A percentile compares a stretch with the other conserved stretches of the same genome.
These are phyloP conservation scores for Chauna torquata DNA, from an alignment of 2,113 vertebrate genomes.

Conservation along the genomic window DNA sequence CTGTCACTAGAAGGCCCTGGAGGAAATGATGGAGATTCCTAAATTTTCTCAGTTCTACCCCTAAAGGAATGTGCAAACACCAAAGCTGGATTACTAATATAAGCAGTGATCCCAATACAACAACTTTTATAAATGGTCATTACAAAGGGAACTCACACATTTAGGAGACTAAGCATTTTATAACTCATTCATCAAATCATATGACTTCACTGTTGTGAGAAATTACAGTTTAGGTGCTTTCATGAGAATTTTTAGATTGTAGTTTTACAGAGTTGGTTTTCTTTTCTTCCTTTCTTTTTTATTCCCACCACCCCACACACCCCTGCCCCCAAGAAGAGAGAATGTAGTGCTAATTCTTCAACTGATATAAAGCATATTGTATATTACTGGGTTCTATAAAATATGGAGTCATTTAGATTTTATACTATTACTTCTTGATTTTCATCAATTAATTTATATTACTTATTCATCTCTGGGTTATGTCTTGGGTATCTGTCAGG, in stretches of 20 bases:
- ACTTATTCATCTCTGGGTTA: not conserved
- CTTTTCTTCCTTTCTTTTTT: too few relatives aligned
- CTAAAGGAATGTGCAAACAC: not conserved
- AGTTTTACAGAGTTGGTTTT: not conserved
- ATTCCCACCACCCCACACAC: too few relatives aligned
- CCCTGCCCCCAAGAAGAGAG: not conserved
- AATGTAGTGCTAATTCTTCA: not conserved
- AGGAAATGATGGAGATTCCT: not conserved
- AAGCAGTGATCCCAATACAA: not conserved
- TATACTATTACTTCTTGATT: not conserved
- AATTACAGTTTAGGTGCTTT: not conserved
- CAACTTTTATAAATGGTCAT: not conserved
- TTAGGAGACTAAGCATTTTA: not conserved
- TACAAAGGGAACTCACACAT: not conserved
- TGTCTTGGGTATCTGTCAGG: not conserved
- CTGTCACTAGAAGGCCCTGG: fast-evolving
- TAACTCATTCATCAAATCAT: not conserved
- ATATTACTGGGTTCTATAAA: not conserved
- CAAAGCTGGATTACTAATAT: not conserved
- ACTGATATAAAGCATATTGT: not conserved
- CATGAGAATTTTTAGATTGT: too few relatives aligned
- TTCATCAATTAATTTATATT: not conserved
- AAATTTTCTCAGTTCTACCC: not conserved
- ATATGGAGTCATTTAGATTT: not conserved
- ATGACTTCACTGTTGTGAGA: not conserved